Percentiles rank a stretch among this genome's conserved stretches.
Conservation (phyloP, 2,113 vertebrate species). For the Odobenus rosmarus region DNA sequence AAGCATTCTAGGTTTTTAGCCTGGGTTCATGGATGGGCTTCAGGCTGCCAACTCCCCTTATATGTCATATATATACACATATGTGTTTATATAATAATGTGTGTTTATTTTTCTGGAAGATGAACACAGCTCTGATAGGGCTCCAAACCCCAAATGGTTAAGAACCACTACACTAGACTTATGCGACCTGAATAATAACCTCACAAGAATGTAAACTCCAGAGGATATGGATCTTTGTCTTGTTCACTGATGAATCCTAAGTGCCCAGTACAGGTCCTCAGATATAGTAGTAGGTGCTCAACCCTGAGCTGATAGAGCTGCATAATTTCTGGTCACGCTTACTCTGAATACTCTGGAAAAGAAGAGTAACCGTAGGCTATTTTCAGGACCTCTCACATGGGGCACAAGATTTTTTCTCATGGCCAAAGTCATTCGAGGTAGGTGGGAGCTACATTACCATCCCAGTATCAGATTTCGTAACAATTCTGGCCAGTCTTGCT, state of each 20-base stretch:
- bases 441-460: neutral
- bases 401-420: neutral
- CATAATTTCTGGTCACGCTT: neutral
- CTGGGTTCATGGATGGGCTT: neutral
- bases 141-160: neutral
- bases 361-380: neutral
- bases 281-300: neutral
- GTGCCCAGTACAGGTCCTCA: neutral
- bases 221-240: neutral
- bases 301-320: neutral
- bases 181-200: neutral
- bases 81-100: neutral
- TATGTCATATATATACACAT: no score
- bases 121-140: neutral
- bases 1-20: slow-evolving; percentile 3
- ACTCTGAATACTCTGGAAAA: neutral
- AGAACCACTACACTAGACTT: neutral
- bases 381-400: neutral
- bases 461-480: neutral
- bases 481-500: neutral
- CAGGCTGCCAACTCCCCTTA: neutral
- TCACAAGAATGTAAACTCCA: neutral
- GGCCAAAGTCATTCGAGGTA: neutral
- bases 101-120: neutral
- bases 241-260: neutral